Conservation (phyloP, 2,888 invertebrate genomes). For the Cepaea hortensis region DNA sequence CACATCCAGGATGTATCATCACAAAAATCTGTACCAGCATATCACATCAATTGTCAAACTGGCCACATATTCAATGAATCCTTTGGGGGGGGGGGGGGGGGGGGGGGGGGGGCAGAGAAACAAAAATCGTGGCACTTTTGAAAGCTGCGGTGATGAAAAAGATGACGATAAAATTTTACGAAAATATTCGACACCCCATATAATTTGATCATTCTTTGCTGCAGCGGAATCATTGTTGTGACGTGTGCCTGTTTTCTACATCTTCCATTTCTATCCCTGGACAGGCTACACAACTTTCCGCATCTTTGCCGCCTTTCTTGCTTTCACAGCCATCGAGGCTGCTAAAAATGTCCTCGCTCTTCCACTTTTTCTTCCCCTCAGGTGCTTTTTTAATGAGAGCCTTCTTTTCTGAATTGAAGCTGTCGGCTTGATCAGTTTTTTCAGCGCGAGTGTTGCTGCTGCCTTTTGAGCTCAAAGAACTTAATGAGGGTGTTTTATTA, state of each 20-base stretch:
- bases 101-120: too few species aligned
- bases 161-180: too few species aligned
- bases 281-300: background rate
- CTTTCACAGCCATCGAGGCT: background rate
- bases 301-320: background rate
- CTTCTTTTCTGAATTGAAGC: slow-evolving; percentile 25
- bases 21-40: too few species aligned
- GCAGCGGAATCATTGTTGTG: background rate
- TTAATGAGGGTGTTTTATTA: background rate
- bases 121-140: too few species aligned
- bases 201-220: background rate
- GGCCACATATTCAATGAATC: too few species aligned
- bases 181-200: background rate
- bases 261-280: background rate
- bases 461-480: background rate
- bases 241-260: background rate
- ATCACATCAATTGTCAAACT: too few species aligned
- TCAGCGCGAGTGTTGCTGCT: slow-evolving; percentile 16
- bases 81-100: too few species aligned
- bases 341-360: background rate
- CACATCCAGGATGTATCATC: too few species aligned
- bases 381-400: slow-evolving; percentile 17
- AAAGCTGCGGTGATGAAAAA: too few species aligned
- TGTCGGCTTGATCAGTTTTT: slow-evolving; percentile 2
- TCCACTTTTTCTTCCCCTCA: background rate